phyloP scores from a whole-genome alignment of 2,888 invertebrate genomes.

The Hyposoter dolosus region DNA sequence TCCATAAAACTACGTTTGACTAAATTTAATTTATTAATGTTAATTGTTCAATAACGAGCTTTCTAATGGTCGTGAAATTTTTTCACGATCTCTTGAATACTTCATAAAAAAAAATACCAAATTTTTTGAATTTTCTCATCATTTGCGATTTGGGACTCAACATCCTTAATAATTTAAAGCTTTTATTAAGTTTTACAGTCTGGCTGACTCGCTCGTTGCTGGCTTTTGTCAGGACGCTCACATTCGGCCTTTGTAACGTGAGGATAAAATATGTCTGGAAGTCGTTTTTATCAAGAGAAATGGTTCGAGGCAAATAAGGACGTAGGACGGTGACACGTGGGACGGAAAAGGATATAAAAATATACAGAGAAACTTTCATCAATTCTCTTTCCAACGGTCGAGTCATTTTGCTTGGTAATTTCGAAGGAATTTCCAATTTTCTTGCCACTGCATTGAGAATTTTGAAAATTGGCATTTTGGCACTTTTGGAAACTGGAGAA shows the following conservation, averaged over 20 bases:
- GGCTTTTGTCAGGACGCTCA: constrained; percentile 26
- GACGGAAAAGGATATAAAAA: constrained; percentile 41
- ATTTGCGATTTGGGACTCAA: background rate
- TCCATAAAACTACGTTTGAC: too few species aligned
- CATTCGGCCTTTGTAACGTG: constrained; percentile 21
- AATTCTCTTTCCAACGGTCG: constrained; percentile 10
- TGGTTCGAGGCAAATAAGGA: constrained; percentile 38
- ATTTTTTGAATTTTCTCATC: too few species aligned
- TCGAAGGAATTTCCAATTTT: background rate
- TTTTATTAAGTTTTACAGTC: constrained; percentile 17
- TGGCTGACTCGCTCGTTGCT: constrained; percentile 1
- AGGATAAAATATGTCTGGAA: constrained; percentile 36
- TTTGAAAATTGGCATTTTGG: background rate
- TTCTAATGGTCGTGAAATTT: too few species aligned
- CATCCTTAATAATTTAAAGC: constrained; percentile 16
- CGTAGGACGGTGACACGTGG: constrained; percentile 19
- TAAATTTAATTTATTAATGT: too few species aligned
- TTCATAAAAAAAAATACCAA: too few species aligned
- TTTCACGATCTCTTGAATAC: too few species aligned
- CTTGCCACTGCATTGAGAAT: background rate
- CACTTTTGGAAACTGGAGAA: background rate
- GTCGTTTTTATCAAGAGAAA: constrained; percentile 52
- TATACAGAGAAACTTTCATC: constrained; percentile 55
- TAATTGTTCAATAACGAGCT: too few species aligned
- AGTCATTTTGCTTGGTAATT: background rate